Conservation (phyloP, 2,888 invertebrate genomes). For the Pristionchus mayeri region DNA sequence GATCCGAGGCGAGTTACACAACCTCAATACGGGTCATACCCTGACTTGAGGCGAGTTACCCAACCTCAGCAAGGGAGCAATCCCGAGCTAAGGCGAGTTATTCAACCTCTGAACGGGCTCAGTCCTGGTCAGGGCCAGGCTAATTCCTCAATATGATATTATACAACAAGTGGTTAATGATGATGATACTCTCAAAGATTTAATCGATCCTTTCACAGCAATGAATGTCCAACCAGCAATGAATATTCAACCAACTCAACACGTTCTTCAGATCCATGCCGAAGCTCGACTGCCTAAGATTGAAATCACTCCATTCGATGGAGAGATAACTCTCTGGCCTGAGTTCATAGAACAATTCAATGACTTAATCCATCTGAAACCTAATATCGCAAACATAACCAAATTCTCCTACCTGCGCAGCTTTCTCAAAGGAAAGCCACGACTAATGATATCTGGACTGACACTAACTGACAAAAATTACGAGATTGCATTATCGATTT, state of each 20-base stretch:
- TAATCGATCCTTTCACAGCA: neutral
- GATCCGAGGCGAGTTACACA: neutral
- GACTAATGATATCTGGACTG: neutral
- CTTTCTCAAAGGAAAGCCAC: neutral
- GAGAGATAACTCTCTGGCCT: neutral
- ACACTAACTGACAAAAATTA: neutral
- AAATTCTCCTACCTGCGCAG: neutral
- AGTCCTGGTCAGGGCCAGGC: no score
- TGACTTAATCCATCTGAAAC: neutral
- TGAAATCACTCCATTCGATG: neutral
- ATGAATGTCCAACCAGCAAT: no score
- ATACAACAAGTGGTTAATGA: neutral
- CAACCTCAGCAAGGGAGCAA: neutral
- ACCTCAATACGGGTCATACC: neutral
- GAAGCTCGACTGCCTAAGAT: neutral
- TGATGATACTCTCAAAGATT: neutral
- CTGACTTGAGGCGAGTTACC: neutral
- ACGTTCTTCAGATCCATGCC: neutral
- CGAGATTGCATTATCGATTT: neutral
- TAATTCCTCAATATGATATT: neutral
- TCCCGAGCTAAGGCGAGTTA: neutral
- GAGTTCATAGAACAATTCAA: neutral
- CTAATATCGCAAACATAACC: neutral
- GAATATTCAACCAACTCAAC: no score
- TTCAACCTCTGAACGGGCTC: no score